A percentile compares a stretch with the other conserved stretches of the same genome.
Evolutionary conservation across 2,888 invertebrate species (phyloP).

Genomic region (Philhelius pedissequus): DNA sequence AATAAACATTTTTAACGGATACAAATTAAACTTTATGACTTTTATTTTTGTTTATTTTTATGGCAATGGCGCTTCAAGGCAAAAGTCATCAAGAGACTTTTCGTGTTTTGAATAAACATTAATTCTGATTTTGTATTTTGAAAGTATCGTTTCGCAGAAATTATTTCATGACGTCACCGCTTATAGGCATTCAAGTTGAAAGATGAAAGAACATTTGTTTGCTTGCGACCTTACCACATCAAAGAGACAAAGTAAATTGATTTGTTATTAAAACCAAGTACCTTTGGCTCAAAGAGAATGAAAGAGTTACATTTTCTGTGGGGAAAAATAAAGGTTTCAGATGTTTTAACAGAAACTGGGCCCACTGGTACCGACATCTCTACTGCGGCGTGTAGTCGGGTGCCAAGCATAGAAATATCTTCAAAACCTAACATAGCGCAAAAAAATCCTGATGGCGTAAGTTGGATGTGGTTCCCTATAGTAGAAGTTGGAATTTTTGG

Average conservation of each 20-base stretch:
- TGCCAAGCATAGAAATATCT: too few relatives aligned
- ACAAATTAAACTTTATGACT: slow-evolving; percentile 1
- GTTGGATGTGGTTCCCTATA: too few relatives aligned
- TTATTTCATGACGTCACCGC: background rate
- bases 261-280: background rate
- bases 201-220: background rate
- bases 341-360: background rate
- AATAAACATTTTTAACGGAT: slow-evolving; percentile 10
- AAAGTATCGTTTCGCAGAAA: background rate
- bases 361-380: too few relatives aligned
- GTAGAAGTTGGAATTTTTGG: too few relatives aligned
- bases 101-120: background rate
- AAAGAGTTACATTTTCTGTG: too few relatives aligned
- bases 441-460: too few relatives aligned
- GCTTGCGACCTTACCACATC: background rate
- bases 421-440: too few relatives aligned
- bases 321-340: background rate
- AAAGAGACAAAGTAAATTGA: background rate
- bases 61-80: slow-evolving; percentile 5
- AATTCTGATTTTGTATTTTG: background rate
- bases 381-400: too few relatives aligned
- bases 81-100: background rate
- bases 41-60: background rate
- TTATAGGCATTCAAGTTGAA: background rate
- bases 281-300: background rate